Percentiles rank a stretch among this genome's conserved stretches.
These are phyloP conservation scores for Macaria notata DNA, from an alignment of 2,888 invertebrate genomes.

Conservation along the genomic window DNA sequence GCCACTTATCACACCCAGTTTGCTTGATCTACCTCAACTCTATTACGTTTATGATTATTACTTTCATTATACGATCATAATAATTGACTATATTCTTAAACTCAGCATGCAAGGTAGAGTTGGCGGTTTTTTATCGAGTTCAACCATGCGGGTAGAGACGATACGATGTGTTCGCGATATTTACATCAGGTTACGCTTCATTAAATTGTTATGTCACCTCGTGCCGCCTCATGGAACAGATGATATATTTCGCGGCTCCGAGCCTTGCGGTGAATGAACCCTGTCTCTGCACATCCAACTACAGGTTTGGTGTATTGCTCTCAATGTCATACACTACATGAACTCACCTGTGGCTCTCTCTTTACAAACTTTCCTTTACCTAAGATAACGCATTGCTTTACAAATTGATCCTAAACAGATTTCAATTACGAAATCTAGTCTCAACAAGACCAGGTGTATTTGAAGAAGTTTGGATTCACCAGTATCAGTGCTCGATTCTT, in stretches of 20 bases:
- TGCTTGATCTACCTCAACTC: not conserved
- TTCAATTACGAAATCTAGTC: too few relatives aligned
- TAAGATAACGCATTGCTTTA: too few relatives aligned
- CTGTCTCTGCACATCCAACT: constrained; percentile 59
- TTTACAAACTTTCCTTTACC: too few relatives aligned
- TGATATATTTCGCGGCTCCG: constrained; percentile 63
- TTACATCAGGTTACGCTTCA: constrained; percentile 43
- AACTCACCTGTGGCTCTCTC: constrained; percentile 39
- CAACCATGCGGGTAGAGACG: not conserved
- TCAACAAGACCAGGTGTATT: too few relatives aligned
- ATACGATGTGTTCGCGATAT: constrained; percentile 26
- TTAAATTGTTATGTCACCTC: constrained; percentile 56
- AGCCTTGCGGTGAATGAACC: constrained; percentile 76
- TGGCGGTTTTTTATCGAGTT: not conserved
- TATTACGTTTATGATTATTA: not conserved
- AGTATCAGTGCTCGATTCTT: constrained; percentile 9
- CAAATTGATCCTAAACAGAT: too few relatives aligned
- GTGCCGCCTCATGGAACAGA: constrained; percentile 53
- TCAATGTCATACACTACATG: constrained; percentile 51
- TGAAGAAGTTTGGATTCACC: not conserved
- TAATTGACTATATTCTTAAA: too few relatives aligned
- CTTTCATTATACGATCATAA: too few relatives aligned
- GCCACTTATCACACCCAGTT: constrained; percentile 1
- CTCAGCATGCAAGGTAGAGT: not conserved
- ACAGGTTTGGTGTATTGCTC: constrained; percentile 71